Evolutionary conservation across 2,888 invertebrate genomes (phyloP), one percentile per base, ranked within the genome.

Genomic region (Eristalinus aeneus): DNA sequence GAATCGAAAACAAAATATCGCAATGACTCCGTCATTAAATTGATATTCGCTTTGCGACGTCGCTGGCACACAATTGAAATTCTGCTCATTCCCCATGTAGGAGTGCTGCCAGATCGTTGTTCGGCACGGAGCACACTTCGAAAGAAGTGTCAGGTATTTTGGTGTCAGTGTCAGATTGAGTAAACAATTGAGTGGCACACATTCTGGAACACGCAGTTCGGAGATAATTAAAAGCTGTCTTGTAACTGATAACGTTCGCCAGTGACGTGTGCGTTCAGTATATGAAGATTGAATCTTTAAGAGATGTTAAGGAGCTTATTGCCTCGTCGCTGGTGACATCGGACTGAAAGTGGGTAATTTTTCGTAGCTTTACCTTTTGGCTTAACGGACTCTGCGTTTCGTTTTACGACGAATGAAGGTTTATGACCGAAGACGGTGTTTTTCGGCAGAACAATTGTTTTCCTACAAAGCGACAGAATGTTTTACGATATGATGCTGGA

Each of bases 181-280:
- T n/a, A 16, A 31, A 22, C 58, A 71, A 71, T 34, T 60, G n/a
- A 39, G 27, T 60, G 46, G 10, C 46, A 67, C 22, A 67, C 20
- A 54, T 61, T 61, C 31, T 20, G 9, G 27, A 46, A 46, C 36
- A 72, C 46, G 39, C 65, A 71, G 27, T 20, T 31, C 16, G 20
- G 31, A n/a, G 16, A 53, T 6, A 58, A 60, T 71, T 60, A 39
- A 58, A 36, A 8, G 60, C 36, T 36, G 36, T 36, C 36, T 56
- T 69, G 27, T 68, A 34, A 60, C 58, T 46, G 46, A 46, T 46
- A 46, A 46, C 16, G 46, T 16, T n/a, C n/a, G 16, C 6, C n/a
- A n/a, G 46, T 46, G 46, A 46, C 16, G 12, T 39, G n/a, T 4
- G 12, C 46, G 39, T 46, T n/a, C n/a, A 46, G 5, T 3, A n/a